phyloP scores from a whole-genome alignment of 2,113 vertebrate genomes.

The Rhadina sibilatrix region DNA sequence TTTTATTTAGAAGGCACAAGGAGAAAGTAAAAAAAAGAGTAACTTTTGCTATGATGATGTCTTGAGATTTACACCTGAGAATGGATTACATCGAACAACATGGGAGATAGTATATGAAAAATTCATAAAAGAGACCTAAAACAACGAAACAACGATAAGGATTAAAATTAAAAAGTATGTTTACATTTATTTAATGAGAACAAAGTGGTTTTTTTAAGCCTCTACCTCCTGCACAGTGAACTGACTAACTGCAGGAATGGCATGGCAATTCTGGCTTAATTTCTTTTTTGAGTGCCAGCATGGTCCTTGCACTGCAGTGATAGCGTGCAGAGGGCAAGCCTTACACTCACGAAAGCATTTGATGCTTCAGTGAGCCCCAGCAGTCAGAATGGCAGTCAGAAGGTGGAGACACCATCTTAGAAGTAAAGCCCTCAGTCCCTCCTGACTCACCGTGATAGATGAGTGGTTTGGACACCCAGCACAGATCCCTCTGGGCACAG shows the following conservation, averaged over 20 bases:
- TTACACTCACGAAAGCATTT: background rate
- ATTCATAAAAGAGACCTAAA: background rate
- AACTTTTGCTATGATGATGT: background rate
- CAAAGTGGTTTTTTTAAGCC: background rate
- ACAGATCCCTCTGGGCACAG: background rate
- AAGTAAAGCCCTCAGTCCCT: background rate
- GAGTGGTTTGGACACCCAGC: background rate
- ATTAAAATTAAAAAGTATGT: background rate
- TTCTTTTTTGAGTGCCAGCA: background rate
- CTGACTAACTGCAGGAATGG: background rate
- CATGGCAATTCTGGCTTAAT: background rate
- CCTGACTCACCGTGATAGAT: background rate
- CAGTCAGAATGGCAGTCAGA: background rate
- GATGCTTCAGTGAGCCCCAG: slow-evolving; percentile 9
- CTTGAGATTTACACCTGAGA: background rate
- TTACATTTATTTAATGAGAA: background rate
- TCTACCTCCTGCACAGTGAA: background rate
- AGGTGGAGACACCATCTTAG: slow-evolving; percentile 11
- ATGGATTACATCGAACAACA: background rate
- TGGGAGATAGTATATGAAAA: background rate
- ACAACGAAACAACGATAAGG: background rate
- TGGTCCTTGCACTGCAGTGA: background rate
- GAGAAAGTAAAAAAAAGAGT: background rate
- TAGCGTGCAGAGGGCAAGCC: slow-evolving; percentile 28
- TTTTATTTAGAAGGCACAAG: background rate